These are phyloP conservation scores for Calyptommatus sinebrachiatus DNA, from an alignment of 2,113 vertebrate genomes.

Conservation along the genomic window DNA sequence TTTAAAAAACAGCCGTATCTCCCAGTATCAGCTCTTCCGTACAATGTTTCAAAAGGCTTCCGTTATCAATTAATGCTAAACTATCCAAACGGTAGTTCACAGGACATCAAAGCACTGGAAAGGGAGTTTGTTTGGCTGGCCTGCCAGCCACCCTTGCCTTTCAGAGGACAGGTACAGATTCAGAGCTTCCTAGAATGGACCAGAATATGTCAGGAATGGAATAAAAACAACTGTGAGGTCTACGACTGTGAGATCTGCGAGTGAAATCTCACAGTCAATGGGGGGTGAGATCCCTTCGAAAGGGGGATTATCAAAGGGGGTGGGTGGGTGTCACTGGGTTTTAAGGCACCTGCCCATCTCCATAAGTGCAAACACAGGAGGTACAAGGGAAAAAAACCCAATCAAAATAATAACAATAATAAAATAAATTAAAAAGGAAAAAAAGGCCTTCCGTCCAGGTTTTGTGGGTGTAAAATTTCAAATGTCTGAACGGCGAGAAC, in stretches of 20 bases:
- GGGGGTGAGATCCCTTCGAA: too few species aligned
- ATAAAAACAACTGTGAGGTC: not conserved
- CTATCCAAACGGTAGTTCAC: not conserved
- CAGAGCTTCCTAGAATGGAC: too few species aligned
- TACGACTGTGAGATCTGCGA: not conserved
- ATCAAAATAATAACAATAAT: not conserved
- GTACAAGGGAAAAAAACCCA: not conserved
- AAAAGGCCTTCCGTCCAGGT: not conserved
- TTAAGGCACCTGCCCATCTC: not conserved
- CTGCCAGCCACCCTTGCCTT: not conserved
- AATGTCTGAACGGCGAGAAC: not conserved
- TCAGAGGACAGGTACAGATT: not conserved
- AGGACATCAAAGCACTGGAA: conserved; percentile 10
- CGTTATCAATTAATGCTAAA: not conserved
- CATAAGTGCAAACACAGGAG: not conserved
- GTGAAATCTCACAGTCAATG: not conserved
- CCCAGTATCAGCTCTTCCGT: accelerated
- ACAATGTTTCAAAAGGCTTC: not conserved
- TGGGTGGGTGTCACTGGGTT: too few species aligned
- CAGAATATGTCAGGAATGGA: not conserved
- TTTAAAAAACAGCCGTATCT: not conserved
- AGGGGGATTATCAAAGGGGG: too few species aligned
- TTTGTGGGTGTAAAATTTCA: not conserved
- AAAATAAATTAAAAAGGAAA: conserved; percentile 7
- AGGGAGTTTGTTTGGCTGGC: conserved; percentile 30